Evolutionary conservation across 2,888 invertebrate species (phyloP).

Genomic region (Drosophila subsilvestris): DNA sequence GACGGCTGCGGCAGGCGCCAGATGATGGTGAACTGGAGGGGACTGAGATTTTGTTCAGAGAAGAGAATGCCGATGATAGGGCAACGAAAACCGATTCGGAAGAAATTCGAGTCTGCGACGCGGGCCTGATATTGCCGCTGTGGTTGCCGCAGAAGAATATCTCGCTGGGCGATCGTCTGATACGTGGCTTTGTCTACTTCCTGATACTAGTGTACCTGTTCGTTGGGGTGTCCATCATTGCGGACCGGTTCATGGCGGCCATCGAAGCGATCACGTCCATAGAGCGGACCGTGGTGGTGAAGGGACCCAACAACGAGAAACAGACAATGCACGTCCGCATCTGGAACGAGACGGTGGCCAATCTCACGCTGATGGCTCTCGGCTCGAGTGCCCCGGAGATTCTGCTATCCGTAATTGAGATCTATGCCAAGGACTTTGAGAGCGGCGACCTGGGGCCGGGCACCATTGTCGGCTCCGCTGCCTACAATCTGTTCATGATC

Average conservation of each 20-base stretch:
- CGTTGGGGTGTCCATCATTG: slow-evolving; percentile 99
- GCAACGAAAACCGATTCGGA: slow-evolving; percentile 11
- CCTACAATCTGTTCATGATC: slow-evolving; percentile 99
- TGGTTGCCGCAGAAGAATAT: slow-evolving; percentile 94
- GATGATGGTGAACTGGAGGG: neutral
- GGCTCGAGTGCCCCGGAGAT: slow-evolving; percentile 99
- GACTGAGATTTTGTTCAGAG: neutral
- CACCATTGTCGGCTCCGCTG: slow-evolving; percentile 99
- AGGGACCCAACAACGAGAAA: slow-evolving; percentile 93
- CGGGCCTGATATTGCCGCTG: slow-evolving; percentile 93
- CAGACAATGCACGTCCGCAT: slow-evolving; percentile 96
- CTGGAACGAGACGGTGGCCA: slow-evolving; percentile 99
- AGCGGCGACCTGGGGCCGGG: slow-evolving; percentile 99
- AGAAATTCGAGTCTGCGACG: slow-evolving; percentile 86
- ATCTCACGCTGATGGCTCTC: slow-evolving; percentile 98
- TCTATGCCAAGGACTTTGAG: slow-evolving; percentile 96
- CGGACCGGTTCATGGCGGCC: slow-evolving; percentile 99
- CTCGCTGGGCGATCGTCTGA: slow-evolving; percentile 89
- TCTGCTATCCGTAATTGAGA: slow-evolving; percentile 98
- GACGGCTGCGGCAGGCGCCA: slow-evolving; percentile 42
- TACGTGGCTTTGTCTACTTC: slow-evolving; percentile 96
- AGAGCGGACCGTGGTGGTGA: slow-evolving; percentile 96
- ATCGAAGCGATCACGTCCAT: slow-evolving; percentile 99
- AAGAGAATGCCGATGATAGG: neutral
- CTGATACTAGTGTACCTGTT: slow-evolving; percentile 95